Evolutionary conservation across 2,888 invertebrate genomes (phyloP).

Genomic region (Agrochola macilenta): DNA sequence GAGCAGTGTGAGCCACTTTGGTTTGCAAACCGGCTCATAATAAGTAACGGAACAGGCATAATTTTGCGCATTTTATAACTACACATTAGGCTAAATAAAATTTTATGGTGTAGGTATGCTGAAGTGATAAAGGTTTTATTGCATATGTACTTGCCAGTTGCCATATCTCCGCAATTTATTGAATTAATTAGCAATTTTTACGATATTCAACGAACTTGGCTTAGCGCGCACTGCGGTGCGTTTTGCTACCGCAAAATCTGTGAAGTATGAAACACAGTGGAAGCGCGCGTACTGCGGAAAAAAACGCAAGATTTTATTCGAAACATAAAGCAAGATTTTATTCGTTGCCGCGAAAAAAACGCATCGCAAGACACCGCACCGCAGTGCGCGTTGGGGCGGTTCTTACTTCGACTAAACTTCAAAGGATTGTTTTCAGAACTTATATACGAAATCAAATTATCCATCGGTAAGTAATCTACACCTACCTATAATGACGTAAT

Average conservation of each 20-base stretch:
- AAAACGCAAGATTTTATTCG: no score
- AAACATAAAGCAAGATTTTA: no score
- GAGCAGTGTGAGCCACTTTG: no score
- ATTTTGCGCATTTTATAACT: background rate
- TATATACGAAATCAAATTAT: background rate
- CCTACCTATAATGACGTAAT: constrained; percentile 1
- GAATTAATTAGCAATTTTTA: background rate
- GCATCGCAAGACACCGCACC: no score
- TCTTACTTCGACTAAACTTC: constrained; percentile 1
- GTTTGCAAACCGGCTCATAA: background rate
- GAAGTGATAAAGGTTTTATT: background rate
- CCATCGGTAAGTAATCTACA: background rate
- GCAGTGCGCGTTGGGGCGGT: no score
- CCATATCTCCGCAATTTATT: background rate
- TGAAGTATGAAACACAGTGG: no score
- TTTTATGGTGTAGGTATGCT: background rate
- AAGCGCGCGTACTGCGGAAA: no score
- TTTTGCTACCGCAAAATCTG: no score
- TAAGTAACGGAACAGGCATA: background rate
- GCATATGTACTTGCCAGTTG: background rate
- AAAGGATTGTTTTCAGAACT: background rate
- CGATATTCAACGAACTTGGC: background rate
- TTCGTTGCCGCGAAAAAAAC: no score
- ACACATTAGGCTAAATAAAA: background rate
- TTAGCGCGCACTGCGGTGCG: no score